Evolutionary conservation across 1,140 invertebrate genomes (phyloP).

Genomic region (Formica exsecta): DNA sequence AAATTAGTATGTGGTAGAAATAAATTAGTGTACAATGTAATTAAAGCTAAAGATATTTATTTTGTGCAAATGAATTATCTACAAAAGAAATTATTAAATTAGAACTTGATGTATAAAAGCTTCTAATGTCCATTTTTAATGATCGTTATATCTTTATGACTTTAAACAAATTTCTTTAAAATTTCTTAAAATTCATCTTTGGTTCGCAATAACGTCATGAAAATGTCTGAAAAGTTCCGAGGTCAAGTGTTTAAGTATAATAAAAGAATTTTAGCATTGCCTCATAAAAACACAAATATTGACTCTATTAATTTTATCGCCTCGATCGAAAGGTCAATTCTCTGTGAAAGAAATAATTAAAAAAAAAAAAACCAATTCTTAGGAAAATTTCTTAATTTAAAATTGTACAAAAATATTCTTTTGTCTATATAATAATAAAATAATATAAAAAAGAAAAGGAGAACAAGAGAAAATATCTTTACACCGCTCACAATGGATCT

Average conservation of each 20-base stretch:
- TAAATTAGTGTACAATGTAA: not conserved
- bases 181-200: not conserved
- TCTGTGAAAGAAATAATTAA: too few species aligned
- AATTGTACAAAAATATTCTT: too few species aligned
- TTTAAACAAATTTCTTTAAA: not conserved
- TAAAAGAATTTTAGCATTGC: not conserved
- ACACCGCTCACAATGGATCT: not conserved
- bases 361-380: too few species aligned
- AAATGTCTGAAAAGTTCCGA: not conserved
- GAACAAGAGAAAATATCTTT: too few species aligned
- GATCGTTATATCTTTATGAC: not conserved
- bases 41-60: not conserved
- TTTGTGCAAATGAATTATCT: not conserved
- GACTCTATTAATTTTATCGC: not conserved
- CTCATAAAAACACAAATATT: not conserved
- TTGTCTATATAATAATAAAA: too few species aligned
- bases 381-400: too few species aligned
- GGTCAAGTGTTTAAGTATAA: not conserved
- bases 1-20: not conserved
- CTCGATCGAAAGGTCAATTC: not conserved
- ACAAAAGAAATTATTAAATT: not conserved
- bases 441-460: too few species aligned
- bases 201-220: not conserved
- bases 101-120: not conserved
- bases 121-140: not conserved